These are phyloP conservation scores for Mantis religiosa DNA, from an alignment of 2,888 invertebrate genomes.

Conservation along the genomic window DNA sequence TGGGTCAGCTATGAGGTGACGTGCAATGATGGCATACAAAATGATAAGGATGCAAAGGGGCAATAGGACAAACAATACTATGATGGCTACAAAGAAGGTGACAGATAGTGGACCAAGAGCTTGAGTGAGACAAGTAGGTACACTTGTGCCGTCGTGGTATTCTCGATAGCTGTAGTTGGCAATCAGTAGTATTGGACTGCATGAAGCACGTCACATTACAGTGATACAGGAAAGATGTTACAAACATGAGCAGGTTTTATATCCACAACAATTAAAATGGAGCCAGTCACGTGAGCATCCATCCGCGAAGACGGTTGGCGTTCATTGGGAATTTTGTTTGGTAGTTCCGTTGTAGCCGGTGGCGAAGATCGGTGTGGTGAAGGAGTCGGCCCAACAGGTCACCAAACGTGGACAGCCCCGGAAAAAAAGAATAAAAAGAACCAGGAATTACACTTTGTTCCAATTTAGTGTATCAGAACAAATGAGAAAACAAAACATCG, in stretches of 20 bases:
- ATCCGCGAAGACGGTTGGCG: background rate
- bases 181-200: conserved; percentile 44
- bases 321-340: background rate
- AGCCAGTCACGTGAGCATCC: background rate
- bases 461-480: background rate
- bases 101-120: conserved; percentile 72
- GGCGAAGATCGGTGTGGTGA: background rate
- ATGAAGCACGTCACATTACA: background rate
- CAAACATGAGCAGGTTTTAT: background rate
- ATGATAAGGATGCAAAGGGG: conserved; percentile 75
- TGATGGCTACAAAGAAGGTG: conserved; percentile 72
- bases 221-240: background rate
- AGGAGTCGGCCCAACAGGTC: background rate
- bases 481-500: background rate
- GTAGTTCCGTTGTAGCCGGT: background rate
- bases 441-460: background rate
- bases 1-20: conserved; percentile 65
- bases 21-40: conserved; percentile 79
- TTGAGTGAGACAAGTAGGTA: conserved; percentile 74
- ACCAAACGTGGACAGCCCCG: background rate
- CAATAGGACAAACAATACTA: conserved; percentile 73
- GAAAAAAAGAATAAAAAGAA: conserved; percentile 7
- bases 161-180: conserved; percentile 66
- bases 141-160: conserved; percentile 65
- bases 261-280: background rate